Conservation (phyloP, 2,888 invertebrate species). For the Chloroclysta siterata region DNA sequence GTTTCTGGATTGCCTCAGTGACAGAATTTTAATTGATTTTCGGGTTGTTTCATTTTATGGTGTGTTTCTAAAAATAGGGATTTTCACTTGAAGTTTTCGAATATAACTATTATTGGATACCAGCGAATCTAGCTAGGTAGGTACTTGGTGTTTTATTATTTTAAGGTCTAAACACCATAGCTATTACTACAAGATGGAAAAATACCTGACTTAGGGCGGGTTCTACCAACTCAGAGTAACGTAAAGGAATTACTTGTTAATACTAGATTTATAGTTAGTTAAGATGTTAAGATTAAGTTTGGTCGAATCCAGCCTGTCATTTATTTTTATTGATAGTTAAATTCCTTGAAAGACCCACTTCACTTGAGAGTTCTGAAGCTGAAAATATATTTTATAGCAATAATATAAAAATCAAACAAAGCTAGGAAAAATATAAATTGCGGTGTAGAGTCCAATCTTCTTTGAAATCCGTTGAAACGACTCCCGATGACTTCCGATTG, state of each 20-base stretch:
- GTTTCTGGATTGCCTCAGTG: constrained; percentile 50
- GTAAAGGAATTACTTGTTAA: no score
- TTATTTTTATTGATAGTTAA: background rate
- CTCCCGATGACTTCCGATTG: constrained; percentile 69
- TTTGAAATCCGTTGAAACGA: constrained; percentile 55
- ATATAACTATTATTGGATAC: background rate
- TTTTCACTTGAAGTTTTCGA: background rate
- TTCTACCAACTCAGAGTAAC: no score
- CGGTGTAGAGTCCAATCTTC: constrained; percentile 43
- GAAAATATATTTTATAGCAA: constrained; percentile 15
- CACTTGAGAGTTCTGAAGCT: background rate
- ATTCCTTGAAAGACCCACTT: background rate
- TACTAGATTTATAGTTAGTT: no score
- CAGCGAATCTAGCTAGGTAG: background rate
- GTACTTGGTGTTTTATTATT: no score
- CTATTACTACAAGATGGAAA: no score
- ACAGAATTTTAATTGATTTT: constrained; percentile 62
- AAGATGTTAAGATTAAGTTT: no score
- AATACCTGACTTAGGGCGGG: no score
- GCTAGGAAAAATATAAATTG: constrained; percentile 42
- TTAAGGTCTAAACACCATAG: no score
- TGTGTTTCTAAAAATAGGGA: constrained; percentile 1
- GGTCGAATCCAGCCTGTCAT: no score
- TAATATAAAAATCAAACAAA: constrained; percentile 27
- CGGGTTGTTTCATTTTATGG: constrained; percentile 17